Conservation (phyloP, 2,888 invertebrate species). For the Agonopterix arenella region DNA sequence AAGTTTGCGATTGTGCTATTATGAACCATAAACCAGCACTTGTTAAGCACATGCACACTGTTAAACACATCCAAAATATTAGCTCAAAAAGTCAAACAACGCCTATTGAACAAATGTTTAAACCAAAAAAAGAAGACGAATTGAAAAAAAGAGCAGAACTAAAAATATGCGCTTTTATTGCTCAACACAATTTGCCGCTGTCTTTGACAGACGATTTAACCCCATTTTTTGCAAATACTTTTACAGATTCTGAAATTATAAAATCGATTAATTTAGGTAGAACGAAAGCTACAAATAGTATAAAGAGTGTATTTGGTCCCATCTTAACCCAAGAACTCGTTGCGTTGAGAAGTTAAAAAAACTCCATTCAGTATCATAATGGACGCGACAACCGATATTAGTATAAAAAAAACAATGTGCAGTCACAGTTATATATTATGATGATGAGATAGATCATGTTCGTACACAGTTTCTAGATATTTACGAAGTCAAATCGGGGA, state of each 20-base stretch:
- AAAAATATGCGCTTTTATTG: constrained; percentile 15
- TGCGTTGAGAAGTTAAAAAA: constrained; percentile 6
- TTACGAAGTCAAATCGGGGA: constrained; percentile 15
- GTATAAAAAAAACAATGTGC: constrained; percentile 17
- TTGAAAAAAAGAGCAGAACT: constrained; percentile 13
- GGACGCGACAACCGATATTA: constrained; percentile 16
- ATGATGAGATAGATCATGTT: constrained; percentile 7
- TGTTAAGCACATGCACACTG: constrained; percentile 4
- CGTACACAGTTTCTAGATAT: constrained; percentile 13
- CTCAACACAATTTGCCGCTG: constrained; percentile 12
- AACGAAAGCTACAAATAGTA: constrained; percentile 12
- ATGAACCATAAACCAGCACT: constrained; percentile 12
- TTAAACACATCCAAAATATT: constrained; percentile 1
- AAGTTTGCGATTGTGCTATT: constrained; percentile 8
- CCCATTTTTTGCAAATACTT: constrained; percentile 9
- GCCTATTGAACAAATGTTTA: constrained; percentile 7
- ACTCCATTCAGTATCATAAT: constrained; percentile 13
- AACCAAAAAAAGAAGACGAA: constrained; percentile 13
- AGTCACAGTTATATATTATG: constrained; percentile 12
- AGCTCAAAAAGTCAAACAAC: neutral
- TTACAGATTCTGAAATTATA: constrained; percentile 7
- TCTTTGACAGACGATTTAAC: constrained; percentile 13
- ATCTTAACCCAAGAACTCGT: constrained; percentile 11
- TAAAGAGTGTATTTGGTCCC: constrained; percentile 13
- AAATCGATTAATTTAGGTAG: constrained; percentile 14